Conservation (phyloP, 1,140 invertebrate genomes). For the Homalodisca vitripennis region DNA sequence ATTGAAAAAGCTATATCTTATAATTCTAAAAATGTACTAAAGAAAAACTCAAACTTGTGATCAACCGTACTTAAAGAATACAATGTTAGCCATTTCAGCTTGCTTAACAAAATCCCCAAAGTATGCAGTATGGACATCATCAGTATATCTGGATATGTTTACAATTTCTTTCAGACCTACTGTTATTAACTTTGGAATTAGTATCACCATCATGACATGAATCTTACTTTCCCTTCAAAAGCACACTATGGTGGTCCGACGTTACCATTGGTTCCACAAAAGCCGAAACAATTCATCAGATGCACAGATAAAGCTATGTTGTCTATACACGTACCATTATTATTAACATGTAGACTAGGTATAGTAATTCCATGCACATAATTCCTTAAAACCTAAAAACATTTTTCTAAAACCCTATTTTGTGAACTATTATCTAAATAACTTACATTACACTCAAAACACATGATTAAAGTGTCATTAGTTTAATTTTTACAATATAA, state of each 20-base stretch:
- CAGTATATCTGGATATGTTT: not conserved
- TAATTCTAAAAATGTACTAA: slow-evolving; percentile 9
- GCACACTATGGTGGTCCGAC: not conserved
- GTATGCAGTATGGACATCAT: not conserved
- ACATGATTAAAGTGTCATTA: not conserved
- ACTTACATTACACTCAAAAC: not conserved
- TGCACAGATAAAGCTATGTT: slow-evolving; percentile 5
- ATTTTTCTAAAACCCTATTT: not conserved
- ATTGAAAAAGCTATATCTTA: slow-evolving; percentile 3
- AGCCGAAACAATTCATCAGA: not conserved
- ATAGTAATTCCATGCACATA: not conserved
- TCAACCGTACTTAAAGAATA: not conserved
- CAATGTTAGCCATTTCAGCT: not conserved
- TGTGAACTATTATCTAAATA: not conserved
- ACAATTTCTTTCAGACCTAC: not conserved
- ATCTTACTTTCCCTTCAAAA: not conserved
- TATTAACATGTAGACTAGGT: not conserved
- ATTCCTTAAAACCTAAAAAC: not conserved
- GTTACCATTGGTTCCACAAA: not conserved
- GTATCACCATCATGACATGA: not conserved
- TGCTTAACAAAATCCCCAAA: not conserved
- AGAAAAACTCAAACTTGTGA: not conserved
- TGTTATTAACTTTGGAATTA: not conserved
- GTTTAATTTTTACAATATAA: slow-evolving; percentile 2
- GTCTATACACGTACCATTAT: not conserved